These are phyloP conservation scores for Verasper variegatus DNA, from an alignment of 2,113 vertebrate genomes.

Conservation along the genomic window DNA sequence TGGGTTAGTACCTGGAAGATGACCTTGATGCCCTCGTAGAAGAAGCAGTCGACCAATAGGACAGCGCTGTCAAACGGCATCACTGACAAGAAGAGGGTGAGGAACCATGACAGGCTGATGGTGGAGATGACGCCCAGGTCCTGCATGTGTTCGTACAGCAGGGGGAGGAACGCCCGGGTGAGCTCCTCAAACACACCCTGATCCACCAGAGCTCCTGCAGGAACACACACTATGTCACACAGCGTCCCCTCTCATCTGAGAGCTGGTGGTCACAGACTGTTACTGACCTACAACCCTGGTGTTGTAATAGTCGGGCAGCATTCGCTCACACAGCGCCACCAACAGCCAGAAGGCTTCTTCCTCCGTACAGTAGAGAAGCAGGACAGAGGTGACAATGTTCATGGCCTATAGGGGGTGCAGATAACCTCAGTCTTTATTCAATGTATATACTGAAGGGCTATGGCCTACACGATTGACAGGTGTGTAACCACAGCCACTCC, in stretches of 20 bases:
- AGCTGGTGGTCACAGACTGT: not conserved
- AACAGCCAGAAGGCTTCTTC: conserved; percentile 98
- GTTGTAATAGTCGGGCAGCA: conserved; percentile 99
- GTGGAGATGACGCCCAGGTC: conserved; percentile 95
- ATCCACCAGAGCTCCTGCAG: conserved; percentile 92
- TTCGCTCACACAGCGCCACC: conserved; percentile 94
- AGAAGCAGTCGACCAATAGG: conserved; percentile 96
- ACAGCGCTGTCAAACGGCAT: conserved; percentile 98
- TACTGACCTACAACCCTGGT: conserved; percentile 96
- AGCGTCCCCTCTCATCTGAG: not conserved
- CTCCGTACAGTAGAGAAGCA: conserved; percentile 94
- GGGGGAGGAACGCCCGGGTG: conserved; percentile 89
- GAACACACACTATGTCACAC: not conserved
- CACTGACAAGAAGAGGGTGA: conserved; percentile 95
- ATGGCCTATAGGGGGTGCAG: conserved; percentile 86
- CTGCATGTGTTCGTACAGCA: conserved; percentile 95
- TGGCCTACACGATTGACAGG: not conserved
- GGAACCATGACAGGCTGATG: conserved; percentile 97
- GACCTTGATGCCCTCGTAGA: conserved; percentile 96
- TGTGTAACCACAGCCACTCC: not conserved
- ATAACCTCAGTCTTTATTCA: conserved; percentile 39
- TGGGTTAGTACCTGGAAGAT: conserved; percentile 85
- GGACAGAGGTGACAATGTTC: conserved; percentile 97
- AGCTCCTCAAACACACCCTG: conserved; percentile 98
- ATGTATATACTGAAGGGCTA: not conserved